Conservation (phyloP, 2,797 vertebrate genomes). For the Syngnathus acus region DNA sequence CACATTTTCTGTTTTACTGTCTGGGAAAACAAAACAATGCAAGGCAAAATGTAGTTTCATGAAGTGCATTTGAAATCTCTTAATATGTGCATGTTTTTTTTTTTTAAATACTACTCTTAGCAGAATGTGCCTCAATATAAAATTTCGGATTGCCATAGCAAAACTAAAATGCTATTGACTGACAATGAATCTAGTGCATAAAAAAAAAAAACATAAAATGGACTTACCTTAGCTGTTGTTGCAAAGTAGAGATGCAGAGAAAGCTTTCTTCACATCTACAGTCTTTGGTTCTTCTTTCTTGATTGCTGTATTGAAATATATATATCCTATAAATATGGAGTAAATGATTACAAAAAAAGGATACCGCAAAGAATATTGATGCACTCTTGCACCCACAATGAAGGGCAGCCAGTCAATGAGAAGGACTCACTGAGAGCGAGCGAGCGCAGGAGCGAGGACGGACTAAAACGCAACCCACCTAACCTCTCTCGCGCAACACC, state of each 20-base stretch:
- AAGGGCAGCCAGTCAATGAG: background rate
- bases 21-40: too few relatives aligned
- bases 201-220: background rate
- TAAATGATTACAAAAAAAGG: too few relatives aligned
- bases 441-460: background rate
- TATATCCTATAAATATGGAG: background rate
- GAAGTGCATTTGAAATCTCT: background rate
- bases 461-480: conserved; percentile 1
- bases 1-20: background rate
- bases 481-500: background rate
- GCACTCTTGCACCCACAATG: background rate
- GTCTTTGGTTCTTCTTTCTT: background rate
- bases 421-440: background rate
- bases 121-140: background rate
- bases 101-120: too few relatives aligned
- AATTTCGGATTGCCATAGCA: background rate
- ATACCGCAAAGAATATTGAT: background rate
- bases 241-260: background rate
- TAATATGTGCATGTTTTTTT: too few relatives aligned
- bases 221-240: background rate
- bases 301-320: background rate
- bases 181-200: background rate
- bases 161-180: background rate
- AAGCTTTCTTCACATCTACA: background rate
- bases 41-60: background rate